Conservation (phyloP, 2,888 invertebrate species). For the Liodrosophila aerea region DNA sequence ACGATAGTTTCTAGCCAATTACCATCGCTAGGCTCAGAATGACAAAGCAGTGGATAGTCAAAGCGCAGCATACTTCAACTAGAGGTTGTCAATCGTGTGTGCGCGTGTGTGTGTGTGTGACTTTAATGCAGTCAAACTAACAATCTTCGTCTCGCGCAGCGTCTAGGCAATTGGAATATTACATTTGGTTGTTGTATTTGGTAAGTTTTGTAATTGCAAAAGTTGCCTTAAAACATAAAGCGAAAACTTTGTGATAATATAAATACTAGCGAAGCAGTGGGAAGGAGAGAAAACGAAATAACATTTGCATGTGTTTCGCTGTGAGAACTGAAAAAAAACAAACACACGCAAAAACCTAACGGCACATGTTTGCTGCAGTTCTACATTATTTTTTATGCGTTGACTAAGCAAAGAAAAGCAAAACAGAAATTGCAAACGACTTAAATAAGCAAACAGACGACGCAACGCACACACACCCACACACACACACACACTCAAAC, state of each 20-base stretch:
- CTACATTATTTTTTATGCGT: slow-evolving; percentile 71
- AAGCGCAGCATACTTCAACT: slow-evolving; percentile 30
- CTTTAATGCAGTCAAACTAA: too few relatives aligned
- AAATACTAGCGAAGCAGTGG: slow-evolving; percentile 5
- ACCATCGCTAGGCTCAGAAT: too few relatives aligned
- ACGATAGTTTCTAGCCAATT: too few relatives aligned
- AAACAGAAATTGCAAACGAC: slow-evolving; percentile 71
- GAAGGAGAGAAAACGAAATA: slow-evolving; percentile 17
- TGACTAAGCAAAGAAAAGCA: slow-evolving; percentile 69
- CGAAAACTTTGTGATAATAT: slow-evolving; percentile 51
- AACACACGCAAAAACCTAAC: slow-evolving; percentile 18
- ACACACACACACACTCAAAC: slow-evolving; percentile 9
- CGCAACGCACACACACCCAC: slow-evolving; percentile 12
- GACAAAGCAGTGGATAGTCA: slow-evolving; percentile 33
- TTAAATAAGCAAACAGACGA: slow-evolving; percentile 69
- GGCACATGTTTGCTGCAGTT: slow-evolving; percentile 54
- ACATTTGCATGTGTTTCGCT: slow-evolving; percentile 46
- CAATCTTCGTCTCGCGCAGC: too few relatives aligned
- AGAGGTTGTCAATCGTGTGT: slow-evolving; percentile 5
- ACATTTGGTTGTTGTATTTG: slow-evolving; percentile 41
- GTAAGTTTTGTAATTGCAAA: slow-evolving; percentile 66
- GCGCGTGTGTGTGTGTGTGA: too few relatives aligned
- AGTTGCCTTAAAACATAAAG: slow-evolving; percentile 46
- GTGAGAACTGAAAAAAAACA: slow-evolving; percentile 1
- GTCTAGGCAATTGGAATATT: slow-evolving; percentile 18